These are phyloP conservation scores for Noctua pronuba DNA, from an alignment of 2,888 invertebrate species.

Conservation along the genomic window DNA sequence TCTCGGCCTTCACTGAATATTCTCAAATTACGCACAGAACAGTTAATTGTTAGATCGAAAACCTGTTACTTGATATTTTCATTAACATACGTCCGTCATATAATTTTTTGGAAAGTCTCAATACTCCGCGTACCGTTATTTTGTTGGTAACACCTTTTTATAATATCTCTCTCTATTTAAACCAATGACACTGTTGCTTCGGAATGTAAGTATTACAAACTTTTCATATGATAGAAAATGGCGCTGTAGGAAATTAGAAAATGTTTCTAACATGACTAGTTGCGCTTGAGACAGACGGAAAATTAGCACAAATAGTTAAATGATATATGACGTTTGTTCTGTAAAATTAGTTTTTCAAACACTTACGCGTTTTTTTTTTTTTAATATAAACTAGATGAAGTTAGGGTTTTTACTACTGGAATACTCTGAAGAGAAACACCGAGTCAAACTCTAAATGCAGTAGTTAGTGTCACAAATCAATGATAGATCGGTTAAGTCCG, in stretches of 20 bases:
- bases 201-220: conserved; percentile 22
- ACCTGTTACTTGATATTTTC: conserved; percentile 64
- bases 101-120: conserved; percentile 64
- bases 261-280: conserved; percentile 28
- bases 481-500: conserved; percentile 18
- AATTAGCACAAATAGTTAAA: conserved; percentile 28
- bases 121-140: conserved; percentile 61
- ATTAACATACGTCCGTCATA: conserved; percentile 58
- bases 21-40: conserved; percentile 43
- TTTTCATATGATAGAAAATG: conserved; percentile 31
- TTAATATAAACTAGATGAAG: not conserved
- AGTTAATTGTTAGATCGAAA: conserved; percentile 57
- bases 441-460: not conserved
- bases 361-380: not conserved
- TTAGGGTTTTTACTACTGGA: not conserved
- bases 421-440: not conserved
- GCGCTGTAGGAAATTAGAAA: conserved; percentile 47
- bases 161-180: conserved; percentile 53
- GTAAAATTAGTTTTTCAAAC: not conserved
- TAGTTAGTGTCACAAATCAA: conserved; percentile 38
- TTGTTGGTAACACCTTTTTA: conserved; percentile 50
- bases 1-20: conserved; percentile 19
- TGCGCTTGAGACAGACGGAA: not conserved
- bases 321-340: not conserved
- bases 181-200: conserved; percentile 29